Evolutionary conservation across 2,113 vertebrate species (phyloP), one percentile per base, ranked within the genome.

Genomic region (Myodes glareolus): DNA sequence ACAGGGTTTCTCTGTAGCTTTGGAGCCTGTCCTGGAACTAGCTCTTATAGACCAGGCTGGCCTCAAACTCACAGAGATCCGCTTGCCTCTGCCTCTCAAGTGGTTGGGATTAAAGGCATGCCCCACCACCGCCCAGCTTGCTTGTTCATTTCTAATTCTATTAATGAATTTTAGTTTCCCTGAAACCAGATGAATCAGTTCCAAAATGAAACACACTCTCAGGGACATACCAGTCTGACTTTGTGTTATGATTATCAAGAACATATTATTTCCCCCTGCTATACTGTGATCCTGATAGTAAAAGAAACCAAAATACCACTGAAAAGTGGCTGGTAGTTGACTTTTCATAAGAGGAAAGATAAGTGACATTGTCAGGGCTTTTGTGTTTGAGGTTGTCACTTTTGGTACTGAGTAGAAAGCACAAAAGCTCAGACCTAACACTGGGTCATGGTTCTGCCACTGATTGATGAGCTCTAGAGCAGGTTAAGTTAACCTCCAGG

Each of bases 141-240:
- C 55, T 58, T 58, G 55, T 97, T 97, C 50, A 76, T 95, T 97
- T 96, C 65, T 88, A 76, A 94, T 87, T 85, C 45, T 94, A n/a
- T 93, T 94, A 90, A 73, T 92, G 93, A 93, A 78, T 33, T 95
- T 96, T 78, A 76, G 89, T 98, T 95, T 94, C 94, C 96, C 92
- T 97, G 94, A 95, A 97, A 95, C 95, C 97, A 81, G 88, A 77
- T 86, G 61, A 96, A 91, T 96, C 42, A 68, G 29, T 92, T 97
- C 86, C 78, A 90, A 96, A 97, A 94, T 95, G 61, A 97, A 97
- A 94, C 65, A 93, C 95, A 72, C 77, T 97, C 97, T 98, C 98
- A 98, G 97, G 97, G 97, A 98, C 61, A 92, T 65, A 94, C 2
- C 90, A 77, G 39, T 85, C 68, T 89, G 80, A 86, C 58, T 84